Conservation (phyloP, 2,888 invertebrate genomes). For the Drosophila mettleri region DNA sequence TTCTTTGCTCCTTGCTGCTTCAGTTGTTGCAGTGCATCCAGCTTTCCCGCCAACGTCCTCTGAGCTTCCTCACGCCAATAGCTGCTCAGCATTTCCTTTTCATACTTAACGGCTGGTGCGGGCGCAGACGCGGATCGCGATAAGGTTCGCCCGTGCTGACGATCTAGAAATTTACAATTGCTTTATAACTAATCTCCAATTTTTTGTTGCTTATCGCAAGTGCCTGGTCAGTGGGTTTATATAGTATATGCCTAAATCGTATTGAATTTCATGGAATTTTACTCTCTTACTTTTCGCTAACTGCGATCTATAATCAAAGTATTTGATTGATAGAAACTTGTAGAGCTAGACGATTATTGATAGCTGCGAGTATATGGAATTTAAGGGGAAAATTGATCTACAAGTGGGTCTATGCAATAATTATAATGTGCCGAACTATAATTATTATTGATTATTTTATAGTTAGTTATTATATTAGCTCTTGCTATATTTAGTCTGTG, state of each 20-base stretch:
- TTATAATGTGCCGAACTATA: not conserved
- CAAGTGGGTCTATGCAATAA: not conserved
- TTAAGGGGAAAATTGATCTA: not conserved
- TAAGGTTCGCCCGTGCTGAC: conserved; percentile 33
- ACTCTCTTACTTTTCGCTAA: not conserved
- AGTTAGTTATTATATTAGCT: too few relatives aligned
- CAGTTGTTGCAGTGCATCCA: conserved; percentile 57
- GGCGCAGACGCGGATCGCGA: conserved; percentile 19
- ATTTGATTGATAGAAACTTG: not conserved
- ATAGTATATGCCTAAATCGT: not conserved
- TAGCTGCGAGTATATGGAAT: not conserved
- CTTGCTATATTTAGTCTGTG: too few relatives aligned
- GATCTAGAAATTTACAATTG: conserved; percentile 55
- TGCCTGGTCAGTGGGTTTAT: not conserved
- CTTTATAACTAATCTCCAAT: conserved; percentile 28
- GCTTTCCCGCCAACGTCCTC: conserved; percentile 65
- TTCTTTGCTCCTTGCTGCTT: conserved; percentile 86
- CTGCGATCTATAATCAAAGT: conserved; percentile 1
- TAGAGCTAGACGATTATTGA: conserved; percentile 2
- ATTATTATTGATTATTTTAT: too few relatives aligned
- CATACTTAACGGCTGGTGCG: conserved; percentile 55
- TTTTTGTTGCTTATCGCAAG: conserved; percentile 32
- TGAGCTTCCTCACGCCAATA: conserved; percentile 84
- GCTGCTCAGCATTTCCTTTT: conserved; percentile 65
- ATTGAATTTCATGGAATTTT: not conserved